phyloP scores from a whole-genome alignment of 2,888 invertebrate species.

The Eristalinus aeneus region DNA sequence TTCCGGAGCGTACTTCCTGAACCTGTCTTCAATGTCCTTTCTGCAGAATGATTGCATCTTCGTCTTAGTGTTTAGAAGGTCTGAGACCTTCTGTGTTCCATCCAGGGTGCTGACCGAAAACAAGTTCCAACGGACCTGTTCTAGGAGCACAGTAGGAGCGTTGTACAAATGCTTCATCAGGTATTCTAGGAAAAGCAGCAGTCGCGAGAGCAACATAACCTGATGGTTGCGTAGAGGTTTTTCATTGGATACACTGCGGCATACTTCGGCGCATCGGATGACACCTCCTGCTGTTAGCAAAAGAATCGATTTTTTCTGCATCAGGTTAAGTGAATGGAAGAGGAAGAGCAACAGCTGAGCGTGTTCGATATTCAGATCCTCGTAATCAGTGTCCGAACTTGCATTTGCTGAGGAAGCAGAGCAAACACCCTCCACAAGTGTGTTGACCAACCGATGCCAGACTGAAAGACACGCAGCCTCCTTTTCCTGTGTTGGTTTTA shows the following conservation, averaged over 20 bases:
- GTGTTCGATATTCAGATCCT: slow-evolving; percentile 97
- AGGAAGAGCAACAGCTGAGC: slow-evolving; percentile 95
- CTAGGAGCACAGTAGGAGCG: slow-evolving; percentile 91
- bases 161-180: slow-evolving; percentile 97
- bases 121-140: slow-evolving; percentile 93
- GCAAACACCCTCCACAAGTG: slow-evolving; percentile 91
- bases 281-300: slow-evolving; percentile 90
- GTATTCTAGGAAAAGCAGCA: slow-evolving; percentile 94
- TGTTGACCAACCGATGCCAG: slow-evolving; percentile 94
- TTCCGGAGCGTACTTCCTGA: slow-evolving; percentile 83
- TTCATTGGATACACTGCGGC: slow-evolving; percentile 80
- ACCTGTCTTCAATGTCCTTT: slow-evolving; percentile 89
- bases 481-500: slow-evolving; percentile 91
- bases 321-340: slow-evolving; percentile 96
- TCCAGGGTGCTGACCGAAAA: slow-evolving; percentile 85
- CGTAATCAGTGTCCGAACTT: slow-evolving; percentile 78
- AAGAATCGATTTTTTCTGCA: slow-evolving; percentile 97
- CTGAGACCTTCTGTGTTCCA: slow-evolving; percentile 82
- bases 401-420: slow-evolving; percentile 73
- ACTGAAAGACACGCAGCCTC: slow-evolving; percentile 95
- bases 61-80: slow-evolving; percentile 81
- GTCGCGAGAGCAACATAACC: slow-evolving; percentile 89
- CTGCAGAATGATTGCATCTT: slow-evolving; percentile 86
- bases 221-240: slow-evolving; percentile 83
- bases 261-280: slow-evolving; percentile 85